phyloP scores from a whole-genome alignment of 2,888 invertebrate genomes.

The Blera fallax region DNA sequence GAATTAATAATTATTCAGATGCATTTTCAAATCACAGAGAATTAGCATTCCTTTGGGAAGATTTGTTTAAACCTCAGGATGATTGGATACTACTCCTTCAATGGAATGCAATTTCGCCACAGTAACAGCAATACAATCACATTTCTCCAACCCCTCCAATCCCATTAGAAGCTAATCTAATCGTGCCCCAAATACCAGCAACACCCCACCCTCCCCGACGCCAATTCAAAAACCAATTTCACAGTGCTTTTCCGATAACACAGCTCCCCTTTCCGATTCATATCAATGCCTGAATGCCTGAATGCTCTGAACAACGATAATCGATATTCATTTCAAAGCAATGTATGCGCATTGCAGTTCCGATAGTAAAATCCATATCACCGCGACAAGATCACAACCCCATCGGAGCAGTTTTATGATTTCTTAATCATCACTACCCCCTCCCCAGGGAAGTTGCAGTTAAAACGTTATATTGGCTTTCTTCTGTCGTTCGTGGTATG shows the following conservation, averaged over 20 bases:
- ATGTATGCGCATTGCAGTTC: background rate
- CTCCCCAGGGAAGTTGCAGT: background rate
- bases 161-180: constrained; percentile 40
- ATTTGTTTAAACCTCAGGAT: too few relatives aligned
- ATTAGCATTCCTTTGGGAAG: too few relatives aligned
- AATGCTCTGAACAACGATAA: constrained; percentile 12
- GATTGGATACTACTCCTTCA: too few relatives aligned
- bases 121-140: background rate
- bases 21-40: too few relatives aligned
- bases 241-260: constrained; percentile 34
- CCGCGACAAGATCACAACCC: constrained; percentile 33
- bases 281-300: constrained; percentile 36
- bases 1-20: too few relatives aligned
- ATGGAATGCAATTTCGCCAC: constrained; percentile 14
- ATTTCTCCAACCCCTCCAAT: background rate
- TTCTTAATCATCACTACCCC: background rate
- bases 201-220: background rate
- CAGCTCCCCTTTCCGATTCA: background rate
- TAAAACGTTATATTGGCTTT: background rate
- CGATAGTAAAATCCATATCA: constrained; percentile 22
- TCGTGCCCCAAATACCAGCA: constrained; percentile 19
- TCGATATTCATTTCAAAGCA: constrained; percentile 33
- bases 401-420: constrained; percentile 29
- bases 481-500: background rate
- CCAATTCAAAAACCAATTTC: constrained; percentile 47